These are phyloP conservation scores for Aphelenchoides besseyi DNA, from an alignment of 1,140 invertebrate genomes.

Conservation along the genomic window DNA sequence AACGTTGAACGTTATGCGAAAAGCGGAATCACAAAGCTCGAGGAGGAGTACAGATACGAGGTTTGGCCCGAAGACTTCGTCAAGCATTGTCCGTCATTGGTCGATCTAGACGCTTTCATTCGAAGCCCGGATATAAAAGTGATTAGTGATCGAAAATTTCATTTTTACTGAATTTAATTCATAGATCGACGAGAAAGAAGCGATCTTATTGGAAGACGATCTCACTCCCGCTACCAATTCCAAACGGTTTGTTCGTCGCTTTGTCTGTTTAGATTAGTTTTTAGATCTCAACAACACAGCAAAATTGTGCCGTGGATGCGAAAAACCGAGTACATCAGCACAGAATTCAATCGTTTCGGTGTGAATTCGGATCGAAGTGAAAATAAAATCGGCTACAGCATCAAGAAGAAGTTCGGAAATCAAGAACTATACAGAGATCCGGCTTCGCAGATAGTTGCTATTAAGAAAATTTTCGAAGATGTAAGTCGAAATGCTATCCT, in stretches of 20 bases:
- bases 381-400: slow-evolving; percentile 81
- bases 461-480: slow-evolving; percentile 94
- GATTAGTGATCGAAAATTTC: too few species aligned
- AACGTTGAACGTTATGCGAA: slow-evolving; percentile 19
- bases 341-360: slow-evolving; percentile 93
- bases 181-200: slow-evolving; percentile 4
- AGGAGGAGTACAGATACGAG: slow-evolving; percentile 11
- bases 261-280: slow-evolving; percentile 17
- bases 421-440: slow-evolving; percentile 94
- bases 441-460: slow-evolving; percentile 92
- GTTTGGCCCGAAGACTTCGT: slow-evolving; percentile 8
- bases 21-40: neutral
- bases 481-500: slow-evolving; percentile 63
- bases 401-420: slow-evolving; percentile 83
- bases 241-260: slow-evolving; percentile 12
- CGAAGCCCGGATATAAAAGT: neutral
- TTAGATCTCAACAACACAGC: slow-evolving; percentile 70
- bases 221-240: neutral
- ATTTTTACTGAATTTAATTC: neutral
- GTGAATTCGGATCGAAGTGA: slow-evolving; percentile 73
- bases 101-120: slow-evolving; percentile 7
- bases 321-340: slow-evolving; percentile 97
- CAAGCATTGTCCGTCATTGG: slow-evolving; percentile 8
- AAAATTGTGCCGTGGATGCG: slow-evolving; percentile 91
- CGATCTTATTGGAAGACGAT: slow-evolving; percentile 19